Base-by-base conservation (phyloP, 2,888 invertebrate genomes). In the Hypercompe scribonia region DNA sequence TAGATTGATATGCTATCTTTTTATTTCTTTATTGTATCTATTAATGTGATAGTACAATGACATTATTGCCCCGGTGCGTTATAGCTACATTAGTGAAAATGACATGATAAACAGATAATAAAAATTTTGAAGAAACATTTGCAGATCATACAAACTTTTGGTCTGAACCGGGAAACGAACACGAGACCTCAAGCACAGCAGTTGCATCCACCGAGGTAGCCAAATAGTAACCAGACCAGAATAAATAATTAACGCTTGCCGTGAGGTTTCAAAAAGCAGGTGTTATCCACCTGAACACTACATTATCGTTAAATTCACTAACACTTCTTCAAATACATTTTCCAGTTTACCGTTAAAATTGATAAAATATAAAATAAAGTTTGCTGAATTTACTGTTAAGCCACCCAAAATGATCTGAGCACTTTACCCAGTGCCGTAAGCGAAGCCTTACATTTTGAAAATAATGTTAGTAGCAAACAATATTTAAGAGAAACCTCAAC, bases 401-500 rank as follows among this genome's bases (percentile, higher is more conserved):
- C 28, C 28, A 31, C 61, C 61, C 39, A 61, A 61, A 58, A 69
- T 39, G n/a, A 69, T 69, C 61, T 28, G 4, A 69, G 61, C 61
- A 69, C 61, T 69, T 42, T 61, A 68, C 39, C 31, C 61, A 33
- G 39, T 39, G 39, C 31, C 61, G 31, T 64, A 72, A 72, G 72
- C 50, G 31, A 15, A 28, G 58, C 28, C 72, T 39, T 46, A 50
- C 31, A 42, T 72, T 72, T 36, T 54, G 61, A 46, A 63, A 72
- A 78, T 81, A 78, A 54, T 64, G 28, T 65, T 67, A 50, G n/a
- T 33, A 13, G 2, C 10, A 61, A 33, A 46, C 61, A n/a, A 76
- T 77, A 82, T 80, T 78, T 78, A 72, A 84, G 33, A 72, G 64
- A 70, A 82, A 65, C 70, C 63, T 68, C 61, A 58, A 73, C 64